Conservation (phyloP, 2,113 vertebrate species). For the Willisornis vidua region DNA sequence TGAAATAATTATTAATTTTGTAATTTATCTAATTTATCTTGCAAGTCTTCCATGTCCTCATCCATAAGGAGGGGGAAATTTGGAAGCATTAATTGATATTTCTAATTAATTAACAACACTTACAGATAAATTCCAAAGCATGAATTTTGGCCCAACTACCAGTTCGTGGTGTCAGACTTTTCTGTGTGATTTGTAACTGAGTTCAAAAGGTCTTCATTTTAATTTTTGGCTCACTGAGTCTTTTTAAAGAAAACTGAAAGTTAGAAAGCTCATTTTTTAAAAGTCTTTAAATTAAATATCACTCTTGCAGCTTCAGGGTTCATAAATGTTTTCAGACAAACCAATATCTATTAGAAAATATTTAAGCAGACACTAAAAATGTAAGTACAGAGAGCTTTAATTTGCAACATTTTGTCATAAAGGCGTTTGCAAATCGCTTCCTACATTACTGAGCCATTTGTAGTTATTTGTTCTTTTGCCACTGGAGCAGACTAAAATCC, state of each 20-base stretch:
- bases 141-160: not conserved
- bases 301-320: not conserved
- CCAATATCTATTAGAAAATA: not conserved
- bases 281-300: not conserved
- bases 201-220: not conserved
- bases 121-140: not conserved
- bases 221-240: not conserved
- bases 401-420: constrained; percentile 15
- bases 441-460: not conserved
- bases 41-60: not conserved
- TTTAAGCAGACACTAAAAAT: not conserved
- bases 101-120: not conserved
- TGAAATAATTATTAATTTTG: not conserved
- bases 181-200: not conserved
- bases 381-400: not conserved
- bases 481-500: constrained; percentile 9
- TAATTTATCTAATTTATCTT: not conserved
- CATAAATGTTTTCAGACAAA: constrained; percentile 24
- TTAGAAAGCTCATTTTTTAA: not conserved
- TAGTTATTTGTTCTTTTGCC: constrained; percentile 37
- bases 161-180: not conserved
- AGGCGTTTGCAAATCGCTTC: not conserved
- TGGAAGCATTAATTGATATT: not conserved
- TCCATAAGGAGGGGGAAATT: not conserved
- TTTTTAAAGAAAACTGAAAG: not conserved